Evolutionary conservation across 2,888 invertebrate genomes (phyloP).

Genomic region (Cryptus viduatorius): DNA sequence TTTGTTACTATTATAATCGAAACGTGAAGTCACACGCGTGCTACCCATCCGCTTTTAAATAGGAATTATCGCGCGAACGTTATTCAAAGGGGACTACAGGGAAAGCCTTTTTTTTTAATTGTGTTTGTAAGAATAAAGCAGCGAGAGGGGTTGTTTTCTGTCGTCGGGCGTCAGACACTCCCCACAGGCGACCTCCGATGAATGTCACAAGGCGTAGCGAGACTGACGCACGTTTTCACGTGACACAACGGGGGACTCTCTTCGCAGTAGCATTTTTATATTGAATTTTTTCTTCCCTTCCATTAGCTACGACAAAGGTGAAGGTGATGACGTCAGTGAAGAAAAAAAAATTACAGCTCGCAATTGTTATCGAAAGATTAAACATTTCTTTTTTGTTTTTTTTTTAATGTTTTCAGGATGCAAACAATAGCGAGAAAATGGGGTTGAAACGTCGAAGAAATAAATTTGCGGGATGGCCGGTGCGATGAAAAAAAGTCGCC

Average conservation of each 20-base stretch:
- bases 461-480: constrained; percentile 72
- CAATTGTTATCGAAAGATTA: not conserved
- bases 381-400: not conserved
- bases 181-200: constrained; percentile 31
- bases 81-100: not conserved
- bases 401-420: constrained; percentile 71
- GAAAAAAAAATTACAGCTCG: not conserved
- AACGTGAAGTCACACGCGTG: not conserved
- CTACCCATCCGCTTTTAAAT: not conserved
- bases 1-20: not conserved
- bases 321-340: constrained; percentile 17
- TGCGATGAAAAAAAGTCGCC: constrained; percentile 45
- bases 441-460: constrained; percentile 80
- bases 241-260: not conserved
- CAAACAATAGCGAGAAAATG: constrained; percentile 78
- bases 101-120: not conserved
- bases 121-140: constrained; percentile 22
- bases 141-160: constrained; percentile 17
- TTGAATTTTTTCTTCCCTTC: not conserved
- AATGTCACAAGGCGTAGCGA: constrained; percentile 58
- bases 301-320: not conserved
- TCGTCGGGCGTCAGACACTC: constrained; percentile 29
- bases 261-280: constrained; percentile 15
- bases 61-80: constrained; percentile 31
- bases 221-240: constrained; percentile 3